Percentiles rank a stretch among this genome's conserved stretches.
These are phyloP conservation scores for Drosophila equinoxialis DNA, from an alignment of 1,140 invertebrate genomes.

Conservation along the genomic window DNA sequence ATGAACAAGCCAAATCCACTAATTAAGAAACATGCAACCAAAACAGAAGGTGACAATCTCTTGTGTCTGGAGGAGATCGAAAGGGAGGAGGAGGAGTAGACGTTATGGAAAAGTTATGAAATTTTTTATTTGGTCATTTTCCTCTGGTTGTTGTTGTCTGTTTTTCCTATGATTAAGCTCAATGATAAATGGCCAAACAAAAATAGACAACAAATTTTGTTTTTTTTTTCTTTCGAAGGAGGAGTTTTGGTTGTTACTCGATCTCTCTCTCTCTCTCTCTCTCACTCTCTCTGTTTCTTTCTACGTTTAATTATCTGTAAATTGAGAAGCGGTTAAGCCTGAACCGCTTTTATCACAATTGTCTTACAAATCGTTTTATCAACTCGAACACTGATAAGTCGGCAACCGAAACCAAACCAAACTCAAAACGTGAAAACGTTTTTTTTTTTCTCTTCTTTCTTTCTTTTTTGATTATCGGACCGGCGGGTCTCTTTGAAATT, in stretches of 20 bases:
- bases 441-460: background rate
- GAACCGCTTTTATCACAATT: conserved; percentile 77
- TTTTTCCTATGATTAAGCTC: conserved; percentile 69
- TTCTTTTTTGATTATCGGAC: conserved; percentile 69
- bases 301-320: conserved; percentile 51
- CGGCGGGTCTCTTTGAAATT: conserved; percentile 67
- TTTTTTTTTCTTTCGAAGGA: too few species aligned
- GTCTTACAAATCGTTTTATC: conserved; percentile 82
- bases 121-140: conserved; percentile 35
- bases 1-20: conserved; percentile 71
- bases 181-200: conserved; percentile 51
- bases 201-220: conserved; percentile 27
- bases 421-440: conserved; percentile 43
- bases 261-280: background rate
- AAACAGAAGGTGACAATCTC: conserved; percentile 67
- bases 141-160: conserved; percentile 38
- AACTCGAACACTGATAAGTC: conserved; percentile 54
- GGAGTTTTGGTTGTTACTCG: conserved; percentile 7
- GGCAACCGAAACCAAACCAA: conserved; percentile 38
- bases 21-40: conserved; percentile 62
- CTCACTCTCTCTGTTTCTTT: conserved; percentile 3
- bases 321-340: conserved; percentile 75
- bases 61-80: too few species aligned
- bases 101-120: conserved; percentile 32
- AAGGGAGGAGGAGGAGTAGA: conserved; percentile 10